phyloP scores from a whole-genome alignment of 2,797 vertebrate genomes.

The Phoeniculus purpureus region DNA sequence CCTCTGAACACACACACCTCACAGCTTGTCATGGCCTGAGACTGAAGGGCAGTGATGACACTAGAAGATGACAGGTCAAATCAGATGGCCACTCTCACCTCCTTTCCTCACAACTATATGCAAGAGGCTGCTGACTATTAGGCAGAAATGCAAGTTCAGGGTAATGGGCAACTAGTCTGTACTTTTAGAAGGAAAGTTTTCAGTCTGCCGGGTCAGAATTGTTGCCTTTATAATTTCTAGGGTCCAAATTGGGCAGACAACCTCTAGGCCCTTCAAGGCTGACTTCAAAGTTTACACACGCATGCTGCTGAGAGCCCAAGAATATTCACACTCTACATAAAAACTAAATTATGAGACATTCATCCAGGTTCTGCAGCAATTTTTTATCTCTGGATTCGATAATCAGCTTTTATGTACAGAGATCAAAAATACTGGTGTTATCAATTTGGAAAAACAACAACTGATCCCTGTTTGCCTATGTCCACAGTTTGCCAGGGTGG shows the following conservation, averaged over 20 bases:
- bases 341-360: not conserved
- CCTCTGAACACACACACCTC: accelerated
- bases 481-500: not conserved
- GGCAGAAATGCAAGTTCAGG: not conserved
- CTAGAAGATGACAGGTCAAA: not conserved
- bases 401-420: not conserved
- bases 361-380: not conserved
- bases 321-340: not conserved
- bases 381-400: not conserved
- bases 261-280: not conserved
- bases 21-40: not conserved
- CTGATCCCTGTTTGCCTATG: not conserved
- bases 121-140: not conserved
- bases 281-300: not conserved
- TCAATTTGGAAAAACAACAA: not conserved
- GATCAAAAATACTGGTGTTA: not conserved
- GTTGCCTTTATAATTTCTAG: not conserved
- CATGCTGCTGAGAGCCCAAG: not conserved
- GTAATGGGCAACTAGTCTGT: not conserved
- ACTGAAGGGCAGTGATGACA: not conserved
- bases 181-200: not conserved
- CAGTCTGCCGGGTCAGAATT: not conserved
- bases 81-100: not conserved
- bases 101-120: not conserved
- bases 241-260: not conserved